Conservation (phyloP, 2,888 invertebrate genomes). For the Poecilus cupreus region DNA sequence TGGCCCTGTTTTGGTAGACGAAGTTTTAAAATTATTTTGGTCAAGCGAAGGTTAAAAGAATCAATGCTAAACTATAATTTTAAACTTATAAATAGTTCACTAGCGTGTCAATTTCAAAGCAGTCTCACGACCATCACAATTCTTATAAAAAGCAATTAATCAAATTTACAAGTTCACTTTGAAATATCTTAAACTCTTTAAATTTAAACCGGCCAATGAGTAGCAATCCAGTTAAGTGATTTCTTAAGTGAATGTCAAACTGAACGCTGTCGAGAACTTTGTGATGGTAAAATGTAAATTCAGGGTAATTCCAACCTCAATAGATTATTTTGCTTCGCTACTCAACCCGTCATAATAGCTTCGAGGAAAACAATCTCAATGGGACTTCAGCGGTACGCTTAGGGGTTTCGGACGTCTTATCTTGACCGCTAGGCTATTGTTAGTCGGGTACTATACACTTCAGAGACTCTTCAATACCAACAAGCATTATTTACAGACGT, state of each 20-base stretch:
- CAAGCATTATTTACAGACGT: too few relatives aligned
- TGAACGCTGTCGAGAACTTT: not conserved
- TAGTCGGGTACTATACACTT: too few relatives aligned
- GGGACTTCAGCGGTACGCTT: too few relatives aligned
- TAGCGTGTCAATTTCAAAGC: too few relatives aligned
- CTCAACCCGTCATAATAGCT: constrained; percentile 28
- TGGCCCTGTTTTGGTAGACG: too few relatives aligned
- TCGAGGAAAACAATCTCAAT: not conserved
- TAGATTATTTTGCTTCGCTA: constrained; percentile 27
- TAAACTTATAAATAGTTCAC: too few relatives aligned
- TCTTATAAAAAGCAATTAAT: constrained; percentile 36
- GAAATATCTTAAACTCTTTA: constrained; percentile 14
- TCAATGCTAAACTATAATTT: too few relatives aligned
- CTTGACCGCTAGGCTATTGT: not conserved
- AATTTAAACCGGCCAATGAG: constrained; percentile 31
- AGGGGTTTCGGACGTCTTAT: not conserved
- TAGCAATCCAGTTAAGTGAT: constrained; percentile 26
- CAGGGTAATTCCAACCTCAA: constrained; percentile 23
- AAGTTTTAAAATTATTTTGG: too few relatives aligned
- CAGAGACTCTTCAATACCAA: too few relatives aligned
- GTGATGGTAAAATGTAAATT: constrained; percentile 19
- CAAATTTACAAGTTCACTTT: constrained; percentile 4
- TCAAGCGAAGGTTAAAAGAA: too few relatives aligned
- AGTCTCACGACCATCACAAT: constrained; percentile 14
- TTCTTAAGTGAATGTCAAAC: constrained; percentile 1